Percentiles rank a stretch among this genome's conserved stretches.
phyloP scores from a whole-genome alignment of 2,797 vertebrate genomes.

The Protosalanx chinensis region DNA sequence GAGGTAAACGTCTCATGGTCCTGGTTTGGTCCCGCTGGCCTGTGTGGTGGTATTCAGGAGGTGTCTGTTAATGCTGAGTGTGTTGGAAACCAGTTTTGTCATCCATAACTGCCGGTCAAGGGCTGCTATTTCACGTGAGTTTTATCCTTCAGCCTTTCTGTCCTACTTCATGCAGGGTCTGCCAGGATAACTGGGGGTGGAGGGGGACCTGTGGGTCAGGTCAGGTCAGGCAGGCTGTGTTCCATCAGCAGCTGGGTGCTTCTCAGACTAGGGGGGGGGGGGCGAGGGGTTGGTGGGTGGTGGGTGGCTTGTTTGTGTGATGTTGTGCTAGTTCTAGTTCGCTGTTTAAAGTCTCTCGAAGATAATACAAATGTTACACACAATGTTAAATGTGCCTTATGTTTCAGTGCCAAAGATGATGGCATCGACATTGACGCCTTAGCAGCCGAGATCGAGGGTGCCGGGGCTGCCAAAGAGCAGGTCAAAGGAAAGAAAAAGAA shows the following conservation, averaged over 20 bases:
- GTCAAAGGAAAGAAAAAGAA: conserved; percentile 80
- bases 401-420: conserved; percentile 81
- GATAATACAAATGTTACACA: background rate
- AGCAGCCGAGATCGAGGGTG: conserved; percentile 87
- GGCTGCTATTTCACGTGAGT: no score
- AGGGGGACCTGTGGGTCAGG: no score
- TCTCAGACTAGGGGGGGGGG: no score
- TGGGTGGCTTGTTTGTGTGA: background rate
- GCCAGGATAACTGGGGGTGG: no score
- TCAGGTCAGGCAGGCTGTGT: no score
- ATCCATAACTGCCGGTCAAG: background rate
- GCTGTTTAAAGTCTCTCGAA: background rate
- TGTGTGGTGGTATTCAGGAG: background rate
- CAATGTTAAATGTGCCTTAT: background rate
- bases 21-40: background rate
- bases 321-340: background rate
- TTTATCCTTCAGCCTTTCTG: no score
- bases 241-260: no score
- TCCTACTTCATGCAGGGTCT: no score
- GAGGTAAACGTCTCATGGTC: conserved; percentile 18
- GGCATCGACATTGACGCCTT: conserved; percentile 82
- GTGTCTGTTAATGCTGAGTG: background rate
- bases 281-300: no score
- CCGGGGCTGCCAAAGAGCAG: conserved; percentile 84
- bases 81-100: background rate